Conservation (phyloP, 2,797 vertebrate species). For the Furcifer pardalis region DNA sequence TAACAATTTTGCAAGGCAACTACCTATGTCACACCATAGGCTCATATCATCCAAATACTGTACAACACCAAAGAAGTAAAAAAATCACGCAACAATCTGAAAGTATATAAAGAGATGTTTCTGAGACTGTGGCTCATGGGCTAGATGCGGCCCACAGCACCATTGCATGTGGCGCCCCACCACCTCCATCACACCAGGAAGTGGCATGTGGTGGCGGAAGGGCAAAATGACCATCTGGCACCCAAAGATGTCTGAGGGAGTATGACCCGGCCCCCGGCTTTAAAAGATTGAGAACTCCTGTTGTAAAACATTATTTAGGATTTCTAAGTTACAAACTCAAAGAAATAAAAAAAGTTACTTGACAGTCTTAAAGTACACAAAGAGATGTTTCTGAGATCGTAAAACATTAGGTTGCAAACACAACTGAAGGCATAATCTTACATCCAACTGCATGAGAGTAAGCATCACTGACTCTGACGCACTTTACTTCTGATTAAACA, state of each 20-base stretch:
- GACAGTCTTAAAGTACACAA: too few relatives aligned
- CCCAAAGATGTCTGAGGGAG: too few relatives aligned
- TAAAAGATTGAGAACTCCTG: too few relatives aligned
- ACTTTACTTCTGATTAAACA: background rate
- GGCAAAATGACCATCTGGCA: too few relatives aligned
- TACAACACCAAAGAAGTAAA: background rate
- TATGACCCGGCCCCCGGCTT: too few relatives aligned
- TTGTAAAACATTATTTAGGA: background rate
- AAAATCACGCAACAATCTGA: background rate
- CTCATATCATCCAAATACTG: background rate
- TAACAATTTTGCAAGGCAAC: background rate
- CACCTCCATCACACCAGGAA: too few relatives aligned
- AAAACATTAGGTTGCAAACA: background rate
- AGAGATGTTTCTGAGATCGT: too few relatives aligned
- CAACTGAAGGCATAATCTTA: background rate
- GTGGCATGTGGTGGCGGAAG: too few relatives aligned
- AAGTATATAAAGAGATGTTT: background rate
- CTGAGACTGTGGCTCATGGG: too few relatives aligned
- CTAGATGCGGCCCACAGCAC: too few relatives aligned
- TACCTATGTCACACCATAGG: background rate
- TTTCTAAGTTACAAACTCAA: constrained; percentile 6
- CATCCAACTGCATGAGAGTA: background rate
- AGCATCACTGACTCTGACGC: background rate
- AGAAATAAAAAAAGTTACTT: too few relatives aligned
- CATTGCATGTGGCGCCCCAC: too few relatives aligned